phyloP scores from a whole-genome alignment of 2,797 vertebrate species.

The Malacoctenus gilli region DNA sequence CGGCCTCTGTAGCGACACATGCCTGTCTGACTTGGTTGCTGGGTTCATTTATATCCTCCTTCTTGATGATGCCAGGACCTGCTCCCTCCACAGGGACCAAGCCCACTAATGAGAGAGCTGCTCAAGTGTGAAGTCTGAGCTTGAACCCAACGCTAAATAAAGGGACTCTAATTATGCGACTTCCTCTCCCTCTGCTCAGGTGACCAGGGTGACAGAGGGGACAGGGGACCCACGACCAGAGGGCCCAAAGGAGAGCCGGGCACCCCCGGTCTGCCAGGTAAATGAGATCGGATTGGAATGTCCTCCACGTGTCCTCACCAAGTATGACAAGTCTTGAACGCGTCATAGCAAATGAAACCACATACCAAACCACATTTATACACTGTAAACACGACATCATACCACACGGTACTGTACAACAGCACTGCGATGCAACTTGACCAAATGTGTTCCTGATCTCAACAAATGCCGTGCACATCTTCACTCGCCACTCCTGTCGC shows the following conservation, averaged over 20 bases:
- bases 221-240: slow-evolving; percentile 86
- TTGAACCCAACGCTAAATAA: neutral
- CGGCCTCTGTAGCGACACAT: too few relatives aligned
- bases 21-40: too few relatives aligned
- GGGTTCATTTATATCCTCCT: too few relatives aligned
- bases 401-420: neutral
- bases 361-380: too few relatives aligned
- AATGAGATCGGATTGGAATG: neutral
- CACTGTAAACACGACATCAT: too few relatives aligned
- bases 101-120: slow-evolving; percentile 2
- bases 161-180: slow-evolving; percentile 1
- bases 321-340: too few relatives aligned
- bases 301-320: too few relatives aligned
- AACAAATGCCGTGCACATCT: too few relatives aligned
- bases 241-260: slow-evolving; percentile 90
- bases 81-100: neutral
- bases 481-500: too few relatives aligned
- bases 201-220: slow-evolving; percentile 92
- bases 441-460: neutral
- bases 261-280: slow-evolving; percentile 90
- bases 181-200: slow-evolving; percentile 73
- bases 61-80: too few relatives aligned
- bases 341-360: too few relatives aligned
- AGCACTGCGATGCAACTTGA: too few relatives aligned
- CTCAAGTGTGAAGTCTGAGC: slow-evolving; percentile 19